Evolutionary conservation across 2,797 vertebrate genomes (phyloP).

Genomic region (Coendou prehensilis): DNA sequence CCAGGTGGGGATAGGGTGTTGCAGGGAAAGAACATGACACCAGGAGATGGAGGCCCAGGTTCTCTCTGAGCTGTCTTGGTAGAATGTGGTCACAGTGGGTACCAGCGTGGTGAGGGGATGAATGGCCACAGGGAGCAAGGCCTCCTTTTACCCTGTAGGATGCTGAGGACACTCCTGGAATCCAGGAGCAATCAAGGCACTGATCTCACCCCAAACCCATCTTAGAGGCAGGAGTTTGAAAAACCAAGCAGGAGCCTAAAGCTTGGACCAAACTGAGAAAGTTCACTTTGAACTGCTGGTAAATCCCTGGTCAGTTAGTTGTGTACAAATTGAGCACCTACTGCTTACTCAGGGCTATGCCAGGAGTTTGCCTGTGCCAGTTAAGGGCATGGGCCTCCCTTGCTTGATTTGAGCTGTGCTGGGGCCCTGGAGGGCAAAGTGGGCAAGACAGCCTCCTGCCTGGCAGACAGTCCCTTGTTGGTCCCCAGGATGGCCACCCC

Average conservation of each 20-base stretch:
- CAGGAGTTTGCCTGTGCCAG: not conserved
- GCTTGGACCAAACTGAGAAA: constrained; percentile 36
- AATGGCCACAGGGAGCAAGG: not conserved
- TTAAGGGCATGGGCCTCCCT: not conserved
- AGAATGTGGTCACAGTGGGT: not conserved
- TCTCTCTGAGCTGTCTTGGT: not conserved
- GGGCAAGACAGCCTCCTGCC: not conserved
- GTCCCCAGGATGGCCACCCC: not conserved
- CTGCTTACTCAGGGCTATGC: not conserved
- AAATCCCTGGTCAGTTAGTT: not conserved
- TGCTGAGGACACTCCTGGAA: not conserved
- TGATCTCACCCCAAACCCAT: not conserved
- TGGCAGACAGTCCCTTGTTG: not conserved
- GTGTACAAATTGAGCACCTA: not conserved
- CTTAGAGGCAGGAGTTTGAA: not conserved
- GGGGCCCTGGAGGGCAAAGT: not conserved
- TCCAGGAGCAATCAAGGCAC: not conserved
- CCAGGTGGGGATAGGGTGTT: no score
- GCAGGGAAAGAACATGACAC: not conserved
- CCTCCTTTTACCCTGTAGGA: not conserved
- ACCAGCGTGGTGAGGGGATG: not conserved
- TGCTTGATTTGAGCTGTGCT: not conserved
- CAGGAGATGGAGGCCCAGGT: not conserved
- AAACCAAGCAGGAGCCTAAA: not conserved
- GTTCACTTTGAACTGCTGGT: not conserved